Conservation (phyloP, 2,113 vertebrate species). For the Pseudorectes ferrugineus region DNA sequence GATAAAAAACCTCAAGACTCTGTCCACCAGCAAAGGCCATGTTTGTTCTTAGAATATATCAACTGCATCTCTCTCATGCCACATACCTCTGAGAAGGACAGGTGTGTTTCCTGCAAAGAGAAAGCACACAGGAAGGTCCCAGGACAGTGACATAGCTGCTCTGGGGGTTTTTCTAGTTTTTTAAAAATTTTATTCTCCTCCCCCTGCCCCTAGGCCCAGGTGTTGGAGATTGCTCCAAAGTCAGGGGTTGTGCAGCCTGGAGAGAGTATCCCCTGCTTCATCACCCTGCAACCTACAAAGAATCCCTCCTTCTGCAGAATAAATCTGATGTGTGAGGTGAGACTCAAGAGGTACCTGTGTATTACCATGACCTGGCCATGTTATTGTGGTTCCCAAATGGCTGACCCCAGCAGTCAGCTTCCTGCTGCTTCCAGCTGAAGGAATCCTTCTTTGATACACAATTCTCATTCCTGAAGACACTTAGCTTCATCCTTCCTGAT, state of each 20-base stretch:
- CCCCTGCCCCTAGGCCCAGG: neutral
- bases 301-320: conserved; percentile 72
- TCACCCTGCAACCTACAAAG: conserved; percentile 75
- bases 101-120: neutral
- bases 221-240: conserved; percentile 75
- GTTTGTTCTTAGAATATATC: neutral
- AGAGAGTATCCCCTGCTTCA: conserved; percentile 73
- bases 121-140: neutral
- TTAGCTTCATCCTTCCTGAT: neutral
- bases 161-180: neutral
- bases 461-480: neutral
- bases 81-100: neutral
- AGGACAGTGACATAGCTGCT: neutral
- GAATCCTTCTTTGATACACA: neutral
- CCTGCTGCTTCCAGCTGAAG: neutral
- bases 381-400: neutral
- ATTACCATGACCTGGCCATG: neutral
- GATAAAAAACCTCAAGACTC: neutral
- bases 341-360: neutral
- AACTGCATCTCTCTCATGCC: neutral
- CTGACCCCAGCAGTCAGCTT: neutral
- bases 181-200: neutral
- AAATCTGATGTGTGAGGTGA: conserved; percentile 88
- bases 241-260: conserved; percentile 75
- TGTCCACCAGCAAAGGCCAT: neutral